Percentiles rank a stretch among this genome's conserved stretches.
Evolutionary conservation across 2,888 invertebrate species (phyloP).

Genomic region (Cerastis leucographa): DNA sequence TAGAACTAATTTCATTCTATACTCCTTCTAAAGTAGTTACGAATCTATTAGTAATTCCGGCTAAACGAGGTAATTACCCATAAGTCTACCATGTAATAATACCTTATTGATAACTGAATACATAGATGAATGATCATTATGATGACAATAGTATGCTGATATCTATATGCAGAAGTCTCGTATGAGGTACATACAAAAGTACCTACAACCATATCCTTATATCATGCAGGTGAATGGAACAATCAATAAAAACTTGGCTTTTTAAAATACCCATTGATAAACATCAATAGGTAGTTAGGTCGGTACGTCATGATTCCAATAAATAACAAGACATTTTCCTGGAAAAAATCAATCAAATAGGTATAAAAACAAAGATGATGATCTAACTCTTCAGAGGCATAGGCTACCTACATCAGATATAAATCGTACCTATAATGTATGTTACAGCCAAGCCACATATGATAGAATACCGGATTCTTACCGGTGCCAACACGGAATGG

Average conservation of each 20-base stretch:
- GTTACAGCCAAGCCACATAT: slow-evolving; percentile 15
- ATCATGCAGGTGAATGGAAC: background rate
- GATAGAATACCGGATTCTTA: background rate
- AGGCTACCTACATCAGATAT: background rate
- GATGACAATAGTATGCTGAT: background rate
- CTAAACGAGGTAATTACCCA: background rate
- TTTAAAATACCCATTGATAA: slow-evolving; percentile 1
- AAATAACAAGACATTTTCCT: slow-evolving; percentile 7
- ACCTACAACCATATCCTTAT: too few relatives aligned
- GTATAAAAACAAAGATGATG: background rate
- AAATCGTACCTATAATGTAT: background rate
- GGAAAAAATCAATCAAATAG: slow-evolving; percentile 22
- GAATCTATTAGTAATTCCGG: background rate
- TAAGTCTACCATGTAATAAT: background rate
- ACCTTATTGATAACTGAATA: background rate
- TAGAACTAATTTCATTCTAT: background rate
- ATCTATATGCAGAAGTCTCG: background rate
- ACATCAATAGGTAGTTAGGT: background rate
- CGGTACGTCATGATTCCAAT: background rate
- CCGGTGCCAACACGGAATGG: slow-evolving; percentile 38
- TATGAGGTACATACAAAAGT: background rate
- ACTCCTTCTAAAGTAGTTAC: background rate
- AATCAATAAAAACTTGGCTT: background rate
- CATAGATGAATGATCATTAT: slow-evolving; percentile 9
- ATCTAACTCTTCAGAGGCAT: background rate